Evolutionary conservation across 2,888 invertebrate species (phyloP), one percentile per base, ranked within the genome.

Genomic region (Microplitis deprimator): DNA sequence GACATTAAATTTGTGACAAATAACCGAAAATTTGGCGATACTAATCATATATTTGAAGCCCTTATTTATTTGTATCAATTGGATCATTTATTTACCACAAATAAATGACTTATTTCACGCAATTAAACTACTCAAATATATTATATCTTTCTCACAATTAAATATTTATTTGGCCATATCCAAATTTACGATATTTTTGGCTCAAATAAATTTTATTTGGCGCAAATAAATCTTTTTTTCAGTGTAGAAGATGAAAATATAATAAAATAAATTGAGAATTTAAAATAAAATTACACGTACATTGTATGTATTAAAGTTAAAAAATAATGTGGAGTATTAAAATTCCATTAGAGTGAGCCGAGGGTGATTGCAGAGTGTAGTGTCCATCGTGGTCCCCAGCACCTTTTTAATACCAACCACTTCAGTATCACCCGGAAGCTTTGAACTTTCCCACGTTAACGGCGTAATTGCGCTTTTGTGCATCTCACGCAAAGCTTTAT

Each of bases 401-500:
- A 50, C 50, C 50, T 50, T 60, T 62, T 62, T 20, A 62, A 16
- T 62, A 50, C 50, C 50, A 29, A 60, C 60, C 61, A 70, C 61
- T 29, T 61, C 16, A 60, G 60, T 38, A n/a, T 20, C 20, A n/a
- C 29, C 39, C 40, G 67, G 60, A 71, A 76, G 72, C 72, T 76
- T 68, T 67, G 75, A 76, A 76, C 75, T 76, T 70, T 70, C 70
- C 70, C 65, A 76, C 70, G 72, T 65, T 76, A 76, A 68, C 76
- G 61, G 64, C 61, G 16, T 76, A 76, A 76, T 76, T 76, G 68
- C 72, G 76, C 76, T 76, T 72, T 76, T 76, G 72, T 76, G 68
- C 67, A 60, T 59, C 68, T 29, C 68, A 72, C 65, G 75, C 73
- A 65, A 73, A 65, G 65, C 65, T 72, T 72, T 13, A 50, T 50